phyloP scores from a whole-genome alignment of 1,140 invertebrate genomes.

The Phocides pigmalion region DNA sequence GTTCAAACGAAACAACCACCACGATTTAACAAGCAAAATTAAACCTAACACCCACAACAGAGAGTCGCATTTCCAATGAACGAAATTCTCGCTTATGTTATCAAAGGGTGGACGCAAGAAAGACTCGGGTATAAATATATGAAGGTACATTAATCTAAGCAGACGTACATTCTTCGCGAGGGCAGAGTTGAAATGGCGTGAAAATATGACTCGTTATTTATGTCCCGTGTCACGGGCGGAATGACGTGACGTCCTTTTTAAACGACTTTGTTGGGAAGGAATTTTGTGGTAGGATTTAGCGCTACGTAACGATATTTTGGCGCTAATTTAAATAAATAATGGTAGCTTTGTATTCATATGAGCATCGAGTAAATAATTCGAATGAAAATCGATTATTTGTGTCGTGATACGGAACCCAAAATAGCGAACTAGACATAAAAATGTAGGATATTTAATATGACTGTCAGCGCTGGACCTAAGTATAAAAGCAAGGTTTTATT shows the following conservation, averaged over 20 bases:
- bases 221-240: conserved; percentile 56
- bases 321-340: background rate
- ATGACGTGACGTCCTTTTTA: conserved; percentile 47
- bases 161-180: conserved; percentile 75
- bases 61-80: conserved; percentile 35
- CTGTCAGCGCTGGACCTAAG: no score
- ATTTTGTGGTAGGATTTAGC: conserved; percentile 28
- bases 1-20: conserved; percentile 37
- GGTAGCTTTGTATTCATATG: background rate
- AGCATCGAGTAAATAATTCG: no score
- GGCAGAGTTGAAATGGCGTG: conserved; percentile 79
- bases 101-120: conserved; percentile 43
- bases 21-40: background rate
- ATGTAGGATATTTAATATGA: no score
- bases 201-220: conserved; percentile 81
- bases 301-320: conserved; percentile 7
- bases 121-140: conserved; percentile 77
- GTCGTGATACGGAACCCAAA: no score
- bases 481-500: no score
- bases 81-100: conserved; percentile 27
- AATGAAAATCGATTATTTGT: no score
- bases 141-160: conserved; percentile 79
- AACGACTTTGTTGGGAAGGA: conserved; percentile 27
- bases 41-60: conserved; percentile 15
- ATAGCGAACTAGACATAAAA: no score